These are phyloP conservation scores for Gallinago stenura DNA, from an alignment of 2,797 vertebrate genomes.

Conservation along the genomic window DNA sequence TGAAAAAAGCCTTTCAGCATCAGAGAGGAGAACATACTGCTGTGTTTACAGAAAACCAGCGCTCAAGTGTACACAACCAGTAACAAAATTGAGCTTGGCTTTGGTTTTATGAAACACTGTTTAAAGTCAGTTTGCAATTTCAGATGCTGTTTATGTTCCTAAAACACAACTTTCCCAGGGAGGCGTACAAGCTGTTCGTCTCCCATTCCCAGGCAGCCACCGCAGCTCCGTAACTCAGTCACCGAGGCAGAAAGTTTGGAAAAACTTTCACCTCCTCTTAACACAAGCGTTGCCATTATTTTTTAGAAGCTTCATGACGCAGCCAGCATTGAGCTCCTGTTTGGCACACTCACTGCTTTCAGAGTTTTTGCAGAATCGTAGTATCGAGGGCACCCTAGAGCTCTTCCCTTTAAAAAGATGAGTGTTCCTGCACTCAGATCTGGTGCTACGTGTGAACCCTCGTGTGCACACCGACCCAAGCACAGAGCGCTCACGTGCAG, in stretches of 20 bases:
- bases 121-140: slow-evolving; percentile 48
- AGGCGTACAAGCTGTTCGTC: slow-evolving; percentile 50
- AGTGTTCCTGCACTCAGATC: not conserved
- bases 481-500: not conserved
- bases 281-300: not conserved
- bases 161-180: slow-evolving; percentile 20
- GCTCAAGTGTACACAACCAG: slow-evolving; percentile 33
- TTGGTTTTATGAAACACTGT: not conserved
- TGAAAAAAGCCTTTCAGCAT: not conserved
- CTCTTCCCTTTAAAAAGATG: not conserved
- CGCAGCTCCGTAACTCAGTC: rapidly evolving
- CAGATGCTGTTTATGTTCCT: slow-evolving; percentile 65
- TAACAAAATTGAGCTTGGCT: slow-evolving; percentile 45
- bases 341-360: not conserved
- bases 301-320: not conserved
- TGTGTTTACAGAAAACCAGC: slow-evolving; percentile 55
- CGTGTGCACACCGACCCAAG: not conserved
- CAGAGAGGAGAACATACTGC: slow-evolving; percentile 43
- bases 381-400: not conserved
- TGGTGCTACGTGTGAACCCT: too few species aligned
- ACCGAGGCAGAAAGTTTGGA: not conserved
- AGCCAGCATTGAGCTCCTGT: rapidly evolving
- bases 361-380: rapidly evolving
- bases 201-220: not conserved
- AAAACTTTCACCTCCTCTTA: rapidly evolving